Conservation (phyloP, 1,140 invertebrate genomes). For the Apis florea region DNA sequence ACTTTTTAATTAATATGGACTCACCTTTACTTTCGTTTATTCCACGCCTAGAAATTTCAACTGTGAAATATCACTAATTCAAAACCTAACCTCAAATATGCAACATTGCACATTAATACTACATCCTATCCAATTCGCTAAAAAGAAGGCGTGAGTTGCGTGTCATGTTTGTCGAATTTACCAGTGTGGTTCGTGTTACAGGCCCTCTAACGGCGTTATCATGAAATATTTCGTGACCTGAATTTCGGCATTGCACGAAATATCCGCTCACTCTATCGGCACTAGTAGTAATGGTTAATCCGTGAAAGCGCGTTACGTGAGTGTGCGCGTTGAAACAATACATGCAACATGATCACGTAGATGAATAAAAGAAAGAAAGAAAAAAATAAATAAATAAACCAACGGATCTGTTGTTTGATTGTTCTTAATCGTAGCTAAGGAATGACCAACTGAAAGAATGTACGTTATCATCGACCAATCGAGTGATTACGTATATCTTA, state of each 20-base stretch:
- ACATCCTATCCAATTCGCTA: neutral
- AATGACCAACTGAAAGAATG: constrained; percentile 48
- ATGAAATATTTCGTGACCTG: constrained; percentile 71
- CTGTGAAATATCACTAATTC: neutral
- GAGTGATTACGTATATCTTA: constrained; percentile 34
- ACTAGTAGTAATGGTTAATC: constrained; percentile 56
- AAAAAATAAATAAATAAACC: neutral
- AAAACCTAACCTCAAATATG: neutral
- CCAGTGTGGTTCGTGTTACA: constrained; percentile 37
- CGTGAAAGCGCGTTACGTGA: constrained; percentile 19
- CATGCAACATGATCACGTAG: constrained; percentile 42
- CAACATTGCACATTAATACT: neutral
- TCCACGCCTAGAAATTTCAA: neutral
- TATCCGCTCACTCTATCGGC: constrained; percentile 53
- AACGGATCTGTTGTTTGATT: neutral
- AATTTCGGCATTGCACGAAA: constrained; percentile 62
- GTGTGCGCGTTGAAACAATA: constrained; percentile 45
- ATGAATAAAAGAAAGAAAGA: constrained; percentile 19
- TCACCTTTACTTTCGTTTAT: neutral
- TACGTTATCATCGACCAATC: constrained; percentile 44
- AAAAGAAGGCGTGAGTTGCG: neutral
- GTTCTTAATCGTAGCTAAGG: constrained; percentile 20
- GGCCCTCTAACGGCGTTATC: constrained; percentile 64
- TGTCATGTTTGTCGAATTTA: constrained; percentile 50
- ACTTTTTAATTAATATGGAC: neutral